Percentiles rank a stretch among this genome's conserved stretches.
phyloP scores from a whole-genome alignment of 2,113 vertebrate genomes.

The Pteronura brasiliensis region DNA sequence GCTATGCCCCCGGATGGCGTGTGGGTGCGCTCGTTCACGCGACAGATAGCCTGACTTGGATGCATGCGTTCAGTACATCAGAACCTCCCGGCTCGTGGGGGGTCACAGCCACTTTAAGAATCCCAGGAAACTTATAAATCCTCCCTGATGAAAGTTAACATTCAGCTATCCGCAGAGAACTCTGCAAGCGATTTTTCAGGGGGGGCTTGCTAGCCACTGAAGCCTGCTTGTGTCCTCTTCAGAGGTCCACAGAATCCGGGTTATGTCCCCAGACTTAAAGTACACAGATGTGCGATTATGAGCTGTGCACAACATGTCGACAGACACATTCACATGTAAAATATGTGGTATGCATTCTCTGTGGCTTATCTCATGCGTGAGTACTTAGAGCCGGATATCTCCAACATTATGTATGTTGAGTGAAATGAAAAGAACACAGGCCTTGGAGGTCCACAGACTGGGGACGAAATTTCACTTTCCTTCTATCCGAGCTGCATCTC shows the following conservation, averaged over 20 bases:
- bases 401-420: not conserved
- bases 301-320: not conserved
- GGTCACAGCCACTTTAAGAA: not conserved
- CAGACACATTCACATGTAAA: not conserved
- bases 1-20: too few species aligned
- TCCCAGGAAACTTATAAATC: not conserved
- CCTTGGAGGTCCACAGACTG: too few species aligned
- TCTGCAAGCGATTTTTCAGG: not conserved
- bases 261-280: not conserved
- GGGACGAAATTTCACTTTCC: not conserved
- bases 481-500: fast-evolving
- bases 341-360: not conserved
- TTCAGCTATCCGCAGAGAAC: not conserved
- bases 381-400: not conserved
- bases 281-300: not conserved
- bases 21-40: fast-evolving
- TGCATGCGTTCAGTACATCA: fast-evolving
- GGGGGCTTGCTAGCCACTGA: not conserved
- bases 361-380: not conserved
- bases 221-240: not conserved
- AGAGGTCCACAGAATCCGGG: not conserved
- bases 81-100: not conserved
- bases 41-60: fast-evolving
- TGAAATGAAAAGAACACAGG: not conserved
- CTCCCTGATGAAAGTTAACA: not conserved